These are phyloP conservation scores for Diorhabda carinulata DNA, from an alignment of 1,140 invertebrate species.

Conservation along the genomic window DNA sequence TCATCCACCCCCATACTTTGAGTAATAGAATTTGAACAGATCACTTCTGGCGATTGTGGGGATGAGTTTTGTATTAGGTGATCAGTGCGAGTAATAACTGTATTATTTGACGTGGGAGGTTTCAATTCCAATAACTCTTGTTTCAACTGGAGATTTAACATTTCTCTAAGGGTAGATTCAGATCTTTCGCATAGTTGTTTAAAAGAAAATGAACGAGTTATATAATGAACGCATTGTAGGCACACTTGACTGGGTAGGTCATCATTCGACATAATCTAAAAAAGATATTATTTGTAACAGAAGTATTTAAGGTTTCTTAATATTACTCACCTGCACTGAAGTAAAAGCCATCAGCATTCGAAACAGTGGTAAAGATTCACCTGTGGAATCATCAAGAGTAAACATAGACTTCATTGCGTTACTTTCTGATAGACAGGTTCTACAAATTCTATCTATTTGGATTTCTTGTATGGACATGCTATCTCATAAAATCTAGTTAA, in stretches of 20 bases:
- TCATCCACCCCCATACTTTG: slow-evolving; percentile 3
- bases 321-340: slow-evolving; percentile 23
- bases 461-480: slow-evolving; percentile 32
- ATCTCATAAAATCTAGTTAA: too few species aligned
- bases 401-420: slow-evolving; percentile 35
- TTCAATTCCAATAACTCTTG: slow-evolving; percentile 24
- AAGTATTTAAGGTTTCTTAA: not conserved
- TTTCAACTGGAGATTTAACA: slow-evolving; percentile 26
- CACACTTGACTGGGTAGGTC: slow-evolving; percentile 48
- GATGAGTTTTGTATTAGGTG: too few species aligned
- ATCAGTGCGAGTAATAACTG: too few species aligned
- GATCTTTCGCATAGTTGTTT: slow-evolving; percentile 47
- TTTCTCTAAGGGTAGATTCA: slow-evolving; percentile 41
- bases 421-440: slow-evolving; percentile 38
- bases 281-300: not conserved
- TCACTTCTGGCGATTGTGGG: not conserved
- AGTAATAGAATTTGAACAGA: slow-evolving; percentile 6
- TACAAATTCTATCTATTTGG: slow-evolving; percentile 39
- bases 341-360: slow-evolving; percentile 39
- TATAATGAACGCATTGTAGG: slow-evolving; percentile 46
- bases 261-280: slow-evolving; percentile 46
- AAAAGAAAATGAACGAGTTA: slow-evolving; percentile 47
- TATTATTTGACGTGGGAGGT: not conserved
- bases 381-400: slow-evolving; percentile 30
- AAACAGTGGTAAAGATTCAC: slow-evolving; percentile 31